These are phyloP conservation scores for Pseudoips prasinana DNA, from an alignment of 2,888 invertebrate species.

Conservation along the genomic window DNA sequence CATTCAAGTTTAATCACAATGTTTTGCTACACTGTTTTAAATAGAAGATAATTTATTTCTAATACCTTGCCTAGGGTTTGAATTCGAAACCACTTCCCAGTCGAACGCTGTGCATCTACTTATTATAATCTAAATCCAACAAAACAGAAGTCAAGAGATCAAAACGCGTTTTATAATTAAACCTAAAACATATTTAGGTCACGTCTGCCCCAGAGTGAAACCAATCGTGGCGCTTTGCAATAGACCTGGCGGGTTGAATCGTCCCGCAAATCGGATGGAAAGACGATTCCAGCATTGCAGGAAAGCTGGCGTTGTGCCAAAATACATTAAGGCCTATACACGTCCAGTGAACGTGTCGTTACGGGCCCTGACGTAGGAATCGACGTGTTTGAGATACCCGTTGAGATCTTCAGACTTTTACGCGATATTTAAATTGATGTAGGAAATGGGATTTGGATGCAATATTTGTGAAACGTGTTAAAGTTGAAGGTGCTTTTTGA, in stretches of 20 bases:
- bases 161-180: conserved; percentile 23
- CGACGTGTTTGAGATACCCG: conserved; percentile 29
- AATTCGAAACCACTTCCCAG: too few species aligned
- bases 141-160: conserved; percentile 1
- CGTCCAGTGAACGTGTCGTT: conserved; percentile 35
- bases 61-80: too few species aligned
- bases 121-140: too few species aligned
- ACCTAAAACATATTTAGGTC: conserved; percentile 28
- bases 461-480: background rate
- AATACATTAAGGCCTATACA: conserved; percentile 43
- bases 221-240: conserved; percentile 40
- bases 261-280: conserved; percentile 44
- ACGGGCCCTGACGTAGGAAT: conserved; percentile 28
- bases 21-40: too few species aligned
- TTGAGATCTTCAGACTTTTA: conserved; percentile 8
- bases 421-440: conserved; percentile 3
- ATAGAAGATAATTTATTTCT: too few species aligned
- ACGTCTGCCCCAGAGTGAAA: conserved; percentile 40
- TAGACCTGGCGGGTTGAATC: conserved; percentile 34
- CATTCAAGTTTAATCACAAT: too few species aligned
- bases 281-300: conserved; percentile 39
- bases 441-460: background rate
- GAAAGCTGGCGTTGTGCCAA: conserved; percentile 43
- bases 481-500: too few species aligned
- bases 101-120: too few species aligned